These are phyloP conservation scores for Macroramphosus scolopax DNA, from an alignment of 2,797 vertebrate species.

Conservation along the genomic window DNA sequence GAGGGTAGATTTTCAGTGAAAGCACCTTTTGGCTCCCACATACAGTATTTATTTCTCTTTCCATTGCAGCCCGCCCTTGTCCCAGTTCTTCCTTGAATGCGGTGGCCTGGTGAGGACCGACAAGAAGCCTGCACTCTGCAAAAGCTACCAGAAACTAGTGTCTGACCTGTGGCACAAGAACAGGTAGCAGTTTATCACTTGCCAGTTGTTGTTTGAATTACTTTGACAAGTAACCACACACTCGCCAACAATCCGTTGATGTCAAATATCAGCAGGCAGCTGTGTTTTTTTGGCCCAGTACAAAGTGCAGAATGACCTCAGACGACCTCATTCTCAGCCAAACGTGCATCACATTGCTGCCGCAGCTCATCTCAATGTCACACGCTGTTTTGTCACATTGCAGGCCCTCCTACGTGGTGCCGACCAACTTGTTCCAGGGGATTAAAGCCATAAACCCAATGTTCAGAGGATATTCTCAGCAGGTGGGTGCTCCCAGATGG, in stretches of 20 bases:
- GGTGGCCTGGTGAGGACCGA: slow-evolving; percentile 92
- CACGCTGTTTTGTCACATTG: slow-evolving; percentile 39
- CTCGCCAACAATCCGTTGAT: too few relatives aligned
- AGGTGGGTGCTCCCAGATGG: slow-evolving; percentile 77
- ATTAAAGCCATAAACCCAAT: slow-evolving; percentile 98
- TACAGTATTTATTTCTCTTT: slow-evolving; percentile 8
- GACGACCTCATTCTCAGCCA: background rate
- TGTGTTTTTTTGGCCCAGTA: too few relatives aligned
- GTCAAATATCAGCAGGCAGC: too few relatives aligned
- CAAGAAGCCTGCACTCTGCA: slow-evolving; percentile 97
- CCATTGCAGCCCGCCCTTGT: slow-evolving; percentile 87
- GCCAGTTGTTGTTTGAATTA: background rate
- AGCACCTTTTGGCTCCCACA: slow-evolving; percentile 1
- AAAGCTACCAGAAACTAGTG: slow-evolving; percentile 98
- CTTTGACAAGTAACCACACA: too few relatives aligned
- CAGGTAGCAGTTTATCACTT: slow-evolving; percentile 76
- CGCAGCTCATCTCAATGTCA: too few relatives aligned
- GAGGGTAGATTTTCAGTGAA: background rate
- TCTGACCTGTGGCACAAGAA: slow-evolving; percentile 97
- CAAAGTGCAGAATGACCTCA: background rate
- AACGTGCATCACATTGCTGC: background rate
- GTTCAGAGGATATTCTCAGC: slow-evolving; percentile 96
- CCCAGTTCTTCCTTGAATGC: slow-evolving; percentile 95
- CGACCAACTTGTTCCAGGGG: slow-evolving; percentile 97
- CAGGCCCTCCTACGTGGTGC: slow-evolving; percentile 94